Evolutionary conservation across 30 jellyfish, hydroid and myxozoan species (phyloP).

Genomic region (Pseudorhiza aurosa): DNA sequence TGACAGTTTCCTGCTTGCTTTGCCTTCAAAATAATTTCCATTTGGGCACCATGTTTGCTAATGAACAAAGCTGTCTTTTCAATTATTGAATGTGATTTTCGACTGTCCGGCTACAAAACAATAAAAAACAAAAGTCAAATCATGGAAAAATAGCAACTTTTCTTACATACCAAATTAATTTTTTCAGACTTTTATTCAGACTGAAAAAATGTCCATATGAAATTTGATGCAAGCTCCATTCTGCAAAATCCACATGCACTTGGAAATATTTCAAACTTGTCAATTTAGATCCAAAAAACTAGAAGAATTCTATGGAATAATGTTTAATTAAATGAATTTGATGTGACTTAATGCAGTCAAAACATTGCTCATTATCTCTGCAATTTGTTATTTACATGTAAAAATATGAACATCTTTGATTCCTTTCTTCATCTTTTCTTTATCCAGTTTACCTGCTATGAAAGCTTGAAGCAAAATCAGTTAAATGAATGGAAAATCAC

Average conservation of each 20-base stretch:
- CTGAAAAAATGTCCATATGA: too few relatives aligned
- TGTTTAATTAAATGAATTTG: too few relatives aligned
- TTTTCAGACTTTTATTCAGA: too few relatives aligned
- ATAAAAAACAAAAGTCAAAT: not conserved
- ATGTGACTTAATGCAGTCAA: not conserved
- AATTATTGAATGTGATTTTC: conserved; percentile 82
- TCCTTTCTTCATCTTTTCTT: not conserved
- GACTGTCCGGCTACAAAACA: conserved; percentile 89
- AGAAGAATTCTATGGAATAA: too few relatives aligned
- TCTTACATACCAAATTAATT: too few relatives aligned
- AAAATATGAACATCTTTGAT: not conserved
- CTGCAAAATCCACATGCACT: too few relatives aligned
- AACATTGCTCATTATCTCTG: not conserved
- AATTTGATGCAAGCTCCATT: too few relatives aligned
- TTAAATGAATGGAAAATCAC: too few relatives aligned
- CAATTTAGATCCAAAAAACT: too few relatives aligned
- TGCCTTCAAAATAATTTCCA: conserved; percentile 95
- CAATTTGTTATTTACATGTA: not conserved
- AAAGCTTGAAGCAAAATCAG: not conserved
- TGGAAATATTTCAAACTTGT: too few relatives aligned
- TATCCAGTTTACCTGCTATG: not conserved
- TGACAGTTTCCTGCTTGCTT: conserved; percentile 98
- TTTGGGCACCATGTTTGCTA: conserved; percentile 91
- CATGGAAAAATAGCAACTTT: not conserved
- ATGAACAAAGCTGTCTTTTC: conserved; percentile 92